Base-by-base conservation (phyloP, 2,113 vertebrate genomes). In the Alaudala cheleensis region DNA sequence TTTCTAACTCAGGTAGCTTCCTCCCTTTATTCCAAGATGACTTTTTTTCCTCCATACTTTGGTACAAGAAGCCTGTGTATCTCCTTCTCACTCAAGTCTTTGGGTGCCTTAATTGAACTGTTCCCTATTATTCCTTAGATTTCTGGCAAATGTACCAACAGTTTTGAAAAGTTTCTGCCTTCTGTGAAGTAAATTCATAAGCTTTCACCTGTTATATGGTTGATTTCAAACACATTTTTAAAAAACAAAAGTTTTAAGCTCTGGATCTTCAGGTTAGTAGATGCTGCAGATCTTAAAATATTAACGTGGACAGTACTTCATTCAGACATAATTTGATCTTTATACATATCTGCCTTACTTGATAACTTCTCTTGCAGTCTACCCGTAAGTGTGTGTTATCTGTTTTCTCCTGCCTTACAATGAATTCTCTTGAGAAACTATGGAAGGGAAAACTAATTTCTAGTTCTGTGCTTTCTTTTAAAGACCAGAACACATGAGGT, bases 401-500 rank as follows among this genome's bases (percentile, higher is more conserved):
- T 73, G 5, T 34, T 71, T 37, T 80, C 66, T 69, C 49, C 81
- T 79, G 28, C 62, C 19, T 74, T 81, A 61, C 50, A 80, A 25
- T 0, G 4, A 49, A 51, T 54, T 65, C 47, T 90, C 64, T 86
- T 81, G 33, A 92, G 91, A 74, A 92, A 81, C 31, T 51, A 25
- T 80, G 64, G 86, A 93, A 78, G 17, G 2, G 42, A 90, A 92
- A 92, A 86, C 24, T 90, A 78, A 95, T 90, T 95, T 94, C 51
- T 82, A 29, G 69, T 91, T 79, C 65, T 81, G 31, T 67, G 44
- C 5, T 45, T 64, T 93, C 24, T 71, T 93, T 88, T 23, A 51
- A 82, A 91, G 67, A 73, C 34, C 14, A 71, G 51, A 60, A 78
- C 11, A 67, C 34, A 62, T 53, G 47, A 95, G 44, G 40, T 71